These are phyloP conservation scores for Drosophila testacea DNA, from an alignment of 2,888 invertebrate species.

Conservation along the genomic window DNA sequence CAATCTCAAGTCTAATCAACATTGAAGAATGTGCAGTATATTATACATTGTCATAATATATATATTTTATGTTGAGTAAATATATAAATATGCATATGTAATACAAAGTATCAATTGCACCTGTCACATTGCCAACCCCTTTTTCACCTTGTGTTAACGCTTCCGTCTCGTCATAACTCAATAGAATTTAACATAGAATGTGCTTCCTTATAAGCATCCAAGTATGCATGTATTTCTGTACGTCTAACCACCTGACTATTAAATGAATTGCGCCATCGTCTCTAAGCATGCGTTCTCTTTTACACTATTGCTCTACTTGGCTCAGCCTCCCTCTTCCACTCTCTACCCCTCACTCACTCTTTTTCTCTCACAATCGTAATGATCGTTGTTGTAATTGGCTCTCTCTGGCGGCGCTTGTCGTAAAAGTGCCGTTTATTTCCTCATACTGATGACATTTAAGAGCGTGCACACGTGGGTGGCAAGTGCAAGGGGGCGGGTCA, in stretches of 20 bases:
- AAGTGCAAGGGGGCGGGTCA: not conserved
- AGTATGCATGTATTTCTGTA: not conserved
- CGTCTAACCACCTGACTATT: slow-evolving; percentile 50
- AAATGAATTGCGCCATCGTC: slow-evolving; percentile 27
- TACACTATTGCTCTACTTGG: slow-evolving; percentile 9
- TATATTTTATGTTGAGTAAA: no score
- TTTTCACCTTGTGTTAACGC: slow-evolving; percentile 24
- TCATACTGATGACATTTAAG: slow-evolving; percentile 50
- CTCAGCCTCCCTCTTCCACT: slow-evolving; percentile 4
- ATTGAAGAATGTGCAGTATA: slow-evolving; percentile 19
- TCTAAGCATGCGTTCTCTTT: slow-evolving; percentile 11
- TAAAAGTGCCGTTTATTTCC: slow-evolving; percentile 65
- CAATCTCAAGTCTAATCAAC: slow-evolving; percentile 30
- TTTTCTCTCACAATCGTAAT: not conserved
- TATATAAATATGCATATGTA: not conserved
- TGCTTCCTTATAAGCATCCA: slow-evolving; percentile 56
- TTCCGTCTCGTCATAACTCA: slow-evolving; percentile 48
- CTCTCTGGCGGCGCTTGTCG: slow-evolving; percentile 46
- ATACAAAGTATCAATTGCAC: slow-evolving; percentile 16
- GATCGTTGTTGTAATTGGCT: slow-evolving; percentile 27
- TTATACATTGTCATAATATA: not conserved
- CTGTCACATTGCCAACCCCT: slow-evolving; percentile 5
- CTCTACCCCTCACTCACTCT: not conserved
- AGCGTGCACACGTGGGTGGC: slow-evolving; percentile 5
- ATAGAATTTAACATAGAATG: slow-evolving; percentile 35